phyloP scores from a whole-genome alignment of 2,113 vertebrate species.

The Pyrgilauda ruficollis region DNA sequence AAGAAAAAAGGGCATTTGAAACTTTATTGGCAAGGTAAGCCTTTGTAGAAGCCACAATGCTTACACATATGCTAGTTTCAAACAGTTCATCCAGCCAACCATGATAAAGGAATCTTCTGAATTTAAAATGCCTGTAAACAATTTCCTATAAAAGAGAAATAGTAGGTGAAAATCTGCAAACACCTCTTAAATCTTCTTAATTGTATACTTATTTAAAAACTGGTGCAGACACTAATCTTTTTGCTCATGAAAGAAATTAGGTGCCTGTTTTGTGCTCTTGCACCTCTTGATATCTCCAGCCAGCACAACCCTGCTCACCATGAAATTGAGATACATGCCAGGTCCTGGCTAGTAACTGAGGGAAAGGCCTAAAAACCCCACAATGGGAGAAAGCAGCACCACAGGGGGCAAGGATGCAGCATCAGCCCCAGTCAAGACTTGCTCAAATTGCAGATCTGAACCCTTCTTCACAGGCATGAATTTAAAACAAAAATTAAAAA shows the following conservation, averaged over 20 bases:
- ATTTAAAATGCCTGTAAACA: background rate
- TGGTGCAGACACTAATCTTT: background rate
- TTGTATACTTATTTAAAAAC: background rate
- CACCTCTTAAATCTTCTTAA: background rate
- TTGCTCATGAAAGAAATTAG: background rate
- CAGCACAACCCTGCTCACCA: background rate
- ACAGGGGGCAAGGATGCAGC: background rate
- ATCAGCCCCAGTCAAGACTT: background rate
- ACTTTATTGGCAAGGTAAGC: background rate
- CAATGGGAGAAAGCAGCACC: background rate
- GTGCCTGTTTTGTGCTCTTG: background rate
- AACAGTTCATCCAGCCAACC: background rate
- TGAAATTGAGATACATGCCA: fast-evolving
- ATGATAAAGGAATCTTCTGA: background rate
- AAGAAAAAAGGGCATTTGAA: background rate
- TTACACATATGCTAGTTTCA: background rate
- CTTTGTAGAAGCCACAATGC: background rate
- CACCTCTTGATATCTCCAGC: background rate
- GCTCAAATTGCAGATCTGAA: background rate
- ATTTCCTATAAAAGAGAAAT: background rate
- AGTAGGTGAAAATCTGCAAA: background rate
- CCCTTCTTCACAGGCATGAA: background rate
- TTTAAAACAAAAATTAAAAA: background rate
- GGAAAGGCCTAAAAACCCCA: background rate
- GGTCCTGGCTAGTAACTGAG: background rate